Conservation (phyloP, 2,113 vertebrate species). For the Bos indicus region DNA sequence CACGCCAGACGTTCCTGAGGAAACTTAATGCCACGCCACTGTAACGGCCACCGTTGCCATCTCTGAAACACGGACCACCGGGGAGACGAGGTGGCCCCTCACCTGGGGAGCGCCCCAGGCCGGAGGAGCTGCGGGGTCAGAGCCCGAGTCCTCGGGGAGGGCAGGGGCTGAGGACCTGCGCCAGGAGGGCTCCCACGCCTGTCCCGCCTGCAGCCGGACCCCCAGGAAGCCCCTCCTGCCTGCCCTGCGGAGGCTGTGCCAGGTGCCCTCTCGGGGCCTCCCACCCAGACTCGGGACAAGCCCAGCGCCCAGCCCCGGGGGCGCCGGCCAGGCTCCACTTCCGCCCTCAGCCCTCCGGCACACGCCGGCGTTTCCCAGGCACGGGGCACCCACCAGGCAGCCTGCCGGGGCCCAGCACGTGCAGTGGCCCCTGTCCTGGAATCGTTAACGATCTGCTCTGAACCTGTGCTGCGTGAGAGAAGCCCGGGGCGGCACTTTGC, state of each 20-base stretch:
- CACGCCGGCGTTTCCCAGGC: not conserved
- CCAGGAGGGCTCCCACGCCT: too few relatives aligned
- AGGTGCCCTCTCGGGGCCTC: not conserved
- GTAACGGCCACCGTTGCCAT: not conserved
- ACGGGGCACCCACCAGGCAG: fast-evolving
- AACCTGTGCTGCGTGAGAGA: not conserved
- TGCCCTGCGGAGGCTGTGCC: not conserved
- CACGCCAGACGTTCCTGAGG: too few relatives aligned
- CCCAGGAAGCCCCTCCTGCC: not conserved
- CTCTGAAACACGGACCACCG: not conserved
- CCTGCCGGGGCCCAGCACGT: not conserved
- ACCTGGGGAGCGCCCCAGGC: not conserved
- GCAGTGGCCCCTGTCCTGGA: not conserved
- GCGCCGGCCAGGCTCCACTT: not conserved
- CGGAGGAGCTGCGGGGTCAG: not conserved
- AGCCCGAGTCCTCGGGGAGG: not conserved
- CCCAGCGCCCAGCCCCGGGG: not conserved
- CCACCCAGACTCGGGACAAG: not conserved
- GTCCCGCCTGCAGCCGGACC: not conserved
- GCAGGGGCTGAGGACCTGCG: not conserved
- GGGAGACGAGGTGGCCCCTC: not conserved
- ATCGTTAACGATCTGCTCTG: not conserved
- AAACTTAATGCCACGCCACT: too few relatives aligned
- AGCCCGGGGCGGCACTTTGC: not conserved
- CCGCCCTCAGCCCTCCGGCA: not conserved